Evolutionary conservation across 2,113 vertebrate species (phyloP), one percentile per base, ranked within the genome.

Genomic region (Vulpes lagopus): DNA sequence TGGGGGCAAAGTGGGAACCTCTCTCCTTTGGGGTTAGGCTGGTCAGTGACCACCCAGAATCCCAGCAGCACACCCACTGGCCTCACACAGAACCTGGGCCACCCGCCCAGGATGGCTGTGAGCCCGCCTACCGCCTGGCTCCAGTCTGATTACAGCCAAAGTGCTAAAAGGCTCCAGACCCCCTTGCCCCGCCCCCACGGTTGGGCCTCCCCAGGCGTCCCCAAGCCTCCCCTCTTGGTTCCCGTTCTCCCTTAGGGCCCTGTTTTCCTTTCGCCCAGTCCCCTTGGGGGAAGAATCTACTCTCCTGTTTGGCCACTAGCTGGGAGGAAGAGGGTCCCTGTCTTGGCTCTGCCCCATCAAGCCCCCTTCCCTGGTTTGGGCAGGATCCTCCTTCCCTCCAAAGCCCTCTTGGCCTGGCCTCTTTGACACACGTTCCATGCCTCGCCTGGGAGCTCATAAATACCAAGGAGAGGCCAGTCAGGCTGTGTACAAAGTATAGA

Each of bases 21-120:
- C 55, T 38, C 35, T 95, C 95, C 62, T 92, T 60, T 35, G 60
- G 91, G 88, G 60, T 96, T 49, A 96, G 85, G 81, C 84, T 97
- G 87, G 91, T 96, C 96, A 96, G 95, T 97, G 98, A 91, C 97
- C 97, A 97, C 97, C 98, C 97, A 98, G 88, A 92, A 94, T 97
- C 95, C 94, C 84, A 88, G 94, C 64, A 92, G 96, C 83, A 97
- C 88, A 49, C 92, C 91, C 97, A 88, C 92, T 94, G 95, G 89
- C 93, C 96, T 95, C 97, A 97, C 97, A 96, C 96, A 94, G 91
- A 97, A 93, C 97, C 96, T 57, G 94, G 97, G 98, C 96, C 94
- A 91, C 89, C 91, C 49, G 96, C 98, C 97, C 97, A 59, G 96
- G 82, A 92, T 85, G 92, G 93, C 96, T 11, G 59, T 32, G 95